phyloP scores from a whole-genome alignment of 2,888 invertebrate species.

The Agriotes lineatus region DNA sequence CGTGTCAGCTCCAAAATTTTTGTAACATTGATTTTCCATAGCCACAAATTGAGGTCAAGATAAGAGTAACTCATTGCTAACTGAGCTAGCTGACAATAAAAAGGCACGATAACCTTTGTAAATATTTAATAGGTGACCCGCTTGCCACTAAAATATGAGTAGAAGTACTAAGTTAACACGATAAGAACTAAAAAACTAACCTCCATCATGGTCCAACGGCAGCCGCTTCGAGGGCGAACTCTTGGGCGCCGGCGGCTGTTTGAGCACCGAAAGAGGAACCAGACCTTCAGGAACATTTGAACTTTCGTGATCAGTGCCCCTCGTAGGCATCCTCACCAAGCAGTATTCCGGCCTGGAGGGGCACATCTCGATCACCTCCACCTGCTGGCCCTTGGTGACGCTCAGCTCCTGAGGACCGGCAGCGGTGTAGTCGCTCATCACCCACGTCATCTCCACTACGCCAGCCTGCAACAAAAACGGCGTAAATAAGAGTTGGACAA shows the following conservation, averaged over 20 bases:
- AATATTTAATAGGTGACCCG: too few relatives aligned
- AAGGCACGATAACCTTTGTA: too few relatives aligned
- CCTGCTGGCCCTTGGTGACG: slow-evolving; percentile 92
- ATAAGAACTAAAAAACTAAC: slow-evolving; percentile 56
- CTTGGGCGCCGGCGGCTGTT: slow-evolving; percentile 77
- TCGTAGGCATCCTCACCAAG: slow-evolving; percentile 75
- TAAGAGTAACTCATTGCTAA: too few relatives aligned
- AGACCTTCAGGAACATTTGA: slow-evolving; percentile 77
- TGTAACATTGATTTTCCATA: too few relatives aligned
- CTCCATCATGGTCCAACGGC: slow-evolving; percentile 61
- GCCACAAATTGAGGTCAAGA: too few relatives aligned
- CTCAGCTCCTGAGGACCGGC: slow-evolving; percentile 83
- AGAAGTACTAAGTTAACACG: too few relatives aligned
- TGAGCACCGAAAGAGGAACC: slow-evolving; percentile 83
- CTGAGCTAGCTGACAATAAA: too few relatives aligned
- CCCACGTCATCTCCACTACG: slow-evolving; percentile 91
- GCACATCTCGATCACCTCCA: slow-evolving; percentile 88
- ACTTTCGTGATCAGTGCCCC: slow-evolving; percentile 64
- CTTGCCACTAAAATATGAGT: too few relatives aligned
- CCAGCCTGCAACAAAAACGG: slow-evolving; percentile 70
- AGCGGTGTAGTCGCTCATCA: slow-evolving; percentile 88
- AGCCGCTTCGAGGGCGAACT: slow-evolving; percentile 70
- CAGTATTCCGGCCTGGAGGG: slow-evolving; percentile 78
- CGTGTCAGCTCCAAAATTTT: too few relatives aligned
- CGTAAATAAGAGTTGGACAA: neutral